Percentiles rank a stretch among this genome's conserved stretches.
phyloP scores from a whole-genome alignment of 2,888 invertebrate genomes.

The Harpalus rufipes region DNA sequence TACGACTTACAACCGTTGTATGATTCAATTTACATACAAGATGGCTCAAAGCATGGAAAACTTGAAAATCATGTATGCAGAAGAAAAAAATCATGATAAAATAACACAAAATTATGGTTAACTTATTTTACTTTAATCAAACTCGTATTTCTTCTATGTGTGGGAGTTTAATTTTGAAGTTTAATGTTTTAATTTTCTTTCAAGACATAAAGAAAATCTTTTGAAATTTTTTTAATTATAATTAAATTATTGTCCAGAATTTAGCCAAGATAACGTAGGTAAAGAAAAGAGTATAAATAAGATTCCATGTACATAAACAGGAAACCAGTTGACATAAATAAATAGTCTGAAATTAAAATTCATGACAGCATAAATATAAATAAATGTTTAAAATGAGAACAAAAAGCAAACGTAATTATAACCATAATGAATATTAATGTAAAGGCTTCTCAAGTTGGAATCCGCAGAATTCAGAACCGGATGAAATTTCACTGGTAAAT shows the following conservation, averaged over 20 bases:
- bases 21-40: conserved; percentile 75
- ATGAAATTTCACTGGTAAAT: conserved; percentile 8
- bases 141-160: background rate
- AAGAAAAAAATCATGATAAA: too few species aligned
- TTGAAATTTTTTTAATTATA: conserved; percentile 8
- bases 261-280: background rate
- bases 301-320: conserved; percentile 50
- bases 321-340: conserved; percentile 68
- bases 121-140: too few species aligned
- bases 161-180: background rate
- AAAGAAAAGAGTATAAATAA: conserved; percentile 43
- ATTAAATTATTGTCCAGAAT: conserved; percentile 9
- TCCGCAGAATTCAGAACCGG: conserved; percentile 20
- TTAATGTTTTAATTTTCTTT: background rate
- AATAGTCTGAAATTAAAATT: conserved; percentile 73
- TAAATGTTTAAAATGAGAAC: conserved; percentile 74
- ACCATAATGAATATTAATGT: conserved; percentile 75
- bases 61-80: background rate
- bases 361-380: conserved; percentile 75
- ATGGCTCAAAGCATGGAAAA: conserved; percentile 65
- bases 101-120: too few species aligned
- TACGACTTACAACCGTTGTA: conserved; percentile 73
- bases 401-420: conserved; percentile 74
- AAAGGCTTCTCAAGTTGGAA: conserved; percentile 42
- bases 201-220: background rate